Percentiles rank a stretch among this genome's conserved stretches.
Conservation (phyloP, 1,140 invertebrate species). For the Reticulitermes speratus region DNA sequence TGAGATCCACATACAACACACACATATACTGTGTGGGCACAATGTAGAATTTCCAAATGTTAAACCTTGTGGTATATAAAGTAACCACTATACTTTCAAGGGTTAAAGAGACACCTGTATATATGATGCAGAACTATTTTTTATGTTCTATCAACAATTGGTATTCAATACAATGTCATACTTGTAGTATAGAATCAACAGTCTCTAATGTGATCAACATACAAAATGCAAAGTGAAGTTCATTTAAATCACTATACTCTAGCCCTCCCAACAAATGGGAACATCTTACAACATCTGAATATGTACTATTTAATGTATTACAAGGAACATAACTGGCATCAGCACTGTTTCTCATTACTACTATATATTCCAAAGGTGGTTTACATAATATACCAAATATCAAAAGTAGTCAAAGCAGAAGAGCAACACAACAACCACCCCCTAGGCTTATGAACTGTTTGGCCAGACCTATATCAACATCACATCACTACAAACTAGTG, state of each 20-base stretch:
- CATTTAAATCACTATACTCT: neutral
- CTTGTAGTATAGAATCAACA: neutral
- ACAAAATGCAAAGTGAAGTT: neutral
- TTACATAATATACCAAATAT: neutral
- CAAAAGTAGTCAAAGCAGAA: neutral
- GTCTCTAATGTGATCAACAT: neutral
- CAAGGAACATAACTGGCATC: conserved; percentile 19
- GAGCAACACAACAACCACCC: neutral
- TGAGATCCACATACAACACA: too few species aligned
- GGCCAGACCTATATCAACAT: neutral
- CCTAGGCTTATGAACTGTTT: neutral
- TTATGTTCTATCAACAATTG: conserved; percentile 24
- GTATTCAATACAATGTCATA: conserved; percentile 9
- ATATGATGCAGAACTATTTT: conserved; percentile 25
- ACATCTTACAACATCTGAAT: neutral
- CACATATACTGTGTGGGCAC: too few species aligned
- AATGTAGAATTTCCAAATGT: too few species aligned
- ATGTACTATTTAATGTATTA: neutral
- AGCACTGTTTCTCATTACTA: neutral
- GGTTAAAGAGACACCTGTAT: neutral
- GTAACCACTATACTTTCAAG: neutral
- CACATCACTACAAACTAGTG: too few species aligned
- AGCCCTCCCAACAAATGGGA: neutral
- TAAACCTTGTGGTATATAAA: too few species aligned
- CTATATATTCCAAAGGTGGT: neutral